A percentile compares a stretch with the other conserved stretches of the same genome.
phyloP scores from a whole-genome alignment of 2,113 vertebrate species.

The Serilophus lunatus region DNA sequence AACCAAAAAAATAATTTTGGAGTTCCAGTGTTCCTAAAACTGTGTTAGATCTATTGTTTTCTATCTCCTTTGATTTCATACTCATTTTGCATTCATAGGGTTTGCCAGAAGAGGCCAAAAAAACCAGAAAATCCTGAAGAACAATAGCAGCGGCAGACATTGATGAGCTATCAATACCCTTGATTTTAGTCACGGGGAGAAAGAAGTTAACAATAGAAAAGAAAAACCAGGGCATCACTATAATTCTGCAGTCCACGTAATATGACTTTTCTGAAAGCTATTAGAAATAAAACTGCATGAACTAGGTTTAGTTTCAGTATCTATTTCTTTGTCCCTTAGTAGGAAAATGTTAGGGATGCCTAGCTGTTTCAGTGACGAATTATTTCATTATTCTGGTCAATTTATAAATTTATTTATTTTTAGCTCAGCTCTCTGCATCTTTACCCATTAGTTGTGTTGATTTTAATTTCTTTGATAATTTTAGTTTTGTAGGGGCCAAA shows the following conservation, averaged over 20 bases:
- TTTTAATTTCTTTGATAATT: neutral
- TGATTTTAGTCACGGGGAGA: neutral
- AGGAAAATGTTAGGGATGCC: neutral
- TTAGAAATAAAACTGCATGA: neutral
- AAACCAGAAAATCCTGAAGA: neutral
- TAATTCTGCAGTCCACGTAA: neutral
- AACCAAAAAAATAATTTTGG: neutral
- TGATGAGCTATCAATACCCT: neutral
- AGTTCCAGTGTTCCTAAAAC: neutral
- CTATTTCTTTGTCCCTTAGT: neutral
- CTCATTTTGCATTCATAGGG: neutral
- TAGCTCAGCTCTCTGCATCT: neutral
- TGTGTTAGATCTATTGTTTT: neutral
- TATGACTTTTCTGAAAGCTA: neutral
- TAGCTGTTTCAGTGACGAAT: neutral
- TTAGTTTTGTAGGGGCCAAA: neutral
- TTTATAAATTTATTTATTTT: neutral
- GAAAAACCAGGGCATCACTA: neutral
- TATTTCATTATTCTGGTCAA: neutral
- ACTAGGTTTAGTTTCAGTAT: neutral
- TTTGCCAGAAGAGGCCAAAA: neutral
- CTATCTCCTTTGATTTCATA: neutral
- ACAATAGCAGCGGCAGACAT: neutral
- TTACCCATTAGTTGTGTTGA: neutral
- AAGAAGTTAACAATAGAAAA: neutral